Conservation (phyloP, 64 coral and sea anemone species). For the Stichodactyla mertensii region DNA sequence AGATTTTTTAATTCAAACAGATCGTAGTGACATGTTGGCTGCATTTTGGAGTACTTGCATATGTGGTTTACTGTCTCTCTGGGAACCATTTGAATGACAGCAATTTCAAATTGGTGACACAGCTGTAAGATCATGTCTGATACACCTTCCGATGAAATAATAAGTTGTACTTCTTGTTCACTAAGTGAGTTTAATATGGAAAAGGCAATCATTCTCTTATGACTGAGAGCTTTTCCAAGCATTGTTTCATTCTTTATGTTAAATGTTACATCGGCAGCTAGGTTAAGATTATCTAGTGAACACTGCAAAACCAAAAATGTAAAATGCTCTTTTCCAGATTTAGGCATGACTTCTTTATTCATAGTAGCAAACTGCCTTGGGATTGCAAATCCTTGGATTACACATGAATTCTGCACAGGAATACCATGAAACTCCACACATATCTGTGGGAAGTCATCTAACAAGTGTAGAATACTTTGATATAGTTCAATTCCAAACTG, state of each 20-base stretch:
- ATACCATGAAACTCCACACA: slow-evolving; percentile 61
- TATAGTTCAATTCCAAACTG: slow-evolving; percentile 14
- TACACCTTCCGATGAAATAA: slow-evolving; percentile 59
- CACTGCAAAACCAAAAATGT: slow-evolving; percentile 64
- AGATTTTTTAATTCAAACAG: not conserved
- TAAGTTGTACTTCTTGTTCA: slow-evolving; percentile 52
- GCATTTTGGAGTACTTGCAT: slow-evolving; percentile 44
- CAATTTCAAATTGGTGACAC: slow-evolving; percentile 69
- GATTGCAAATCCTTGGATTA: slow-evolving; percentile 74
- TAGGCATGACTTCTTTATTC: slow-evolving; percentile 21
- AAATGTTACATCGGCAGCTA: slow-evolving; percentile 19
- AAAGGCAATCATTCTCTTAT: slow-evolving; percentile 26
- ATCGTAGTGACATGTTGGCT: slow-evolving; percentile 36
- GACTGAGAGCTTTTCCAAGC: slow-evolving; percentile 17
- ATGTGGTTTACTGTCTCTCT: slow-evolving; percentile 52
- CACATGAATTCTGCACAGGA: slow-evolving; percentile 45
- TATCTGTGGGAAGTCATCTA: slow-evolving; percentile 67
- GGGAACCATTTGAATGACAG: slow-evolving; percentile 86
- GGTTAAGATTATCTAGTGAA: slow-evolving; percentile 31
- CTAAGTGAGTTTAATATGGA: slow-evolving; percentile 45
- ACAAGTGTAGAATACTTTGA: slow-evolving; percentile 34
- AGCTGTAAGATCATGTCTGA: slow-evolving; percentile 71
- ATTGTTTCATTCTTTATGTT: slow-evolving; percentile 16
- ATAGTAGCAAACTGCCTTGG: slow-evolving; percentile 74
- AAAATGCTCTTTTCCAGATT: slow-evolving; percentile 15